Conservation (phyloP, 23 tunicate species). For the Diplosoma virens region DNA sequence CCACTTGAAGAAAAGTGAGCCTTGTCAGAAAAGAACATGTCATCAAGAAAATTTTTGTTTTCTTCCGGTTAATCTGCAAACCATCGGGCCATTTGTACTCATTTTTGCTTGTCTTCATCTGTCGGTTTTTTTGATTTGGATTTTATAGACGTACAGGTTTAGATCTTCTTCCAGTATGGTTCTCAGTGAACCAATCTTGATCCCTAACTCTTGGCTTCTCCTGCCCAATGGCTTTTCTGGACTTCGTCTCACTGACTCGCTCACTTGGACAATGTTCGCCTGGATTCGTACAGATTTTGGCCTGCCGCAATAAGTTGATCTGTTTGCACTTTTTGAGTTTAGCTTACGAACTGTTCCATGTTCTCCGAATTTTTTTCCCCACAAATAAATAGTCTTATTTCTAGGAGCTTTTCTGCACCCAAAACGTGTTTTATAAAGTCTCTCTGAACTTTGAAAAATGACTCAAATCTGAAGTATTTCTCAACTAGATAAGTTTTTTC, state of each 20-base stretch:
- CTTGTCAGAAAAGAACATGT: too few species aligned
- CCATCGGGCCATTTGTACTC: background rate
- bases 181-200: background rate
- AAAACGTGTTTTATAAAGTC: background rate
- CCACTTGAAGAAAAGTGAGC: background rate
- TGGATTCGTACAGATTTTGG: background rate
- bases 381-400: background rate
- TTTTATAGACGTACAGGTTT: background rate
- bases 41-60: too few species aligned
- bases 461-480: background rate
- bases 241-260: background rate
- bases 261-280: background rate
- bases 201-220: background rate
- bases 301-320: background rate
- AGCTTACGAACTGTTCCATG: background rate
- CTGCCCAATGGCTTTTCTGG: background rate
- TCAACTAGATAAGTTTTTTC: background rate
- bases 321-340: background rate
- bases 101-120: background rate
- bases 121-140: too few species aligned
- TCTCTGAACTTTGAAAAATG: background rate
- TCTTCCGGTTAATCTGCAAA: too few species aligned
- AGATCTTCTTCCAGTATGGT: background rate
- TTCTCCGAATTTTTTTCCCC: background rate
- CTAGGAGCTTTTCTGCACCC: background rate